Conservation (phyloP, 2,888 invertebrate genomes). For the Cremastinae sp. region DNA sequence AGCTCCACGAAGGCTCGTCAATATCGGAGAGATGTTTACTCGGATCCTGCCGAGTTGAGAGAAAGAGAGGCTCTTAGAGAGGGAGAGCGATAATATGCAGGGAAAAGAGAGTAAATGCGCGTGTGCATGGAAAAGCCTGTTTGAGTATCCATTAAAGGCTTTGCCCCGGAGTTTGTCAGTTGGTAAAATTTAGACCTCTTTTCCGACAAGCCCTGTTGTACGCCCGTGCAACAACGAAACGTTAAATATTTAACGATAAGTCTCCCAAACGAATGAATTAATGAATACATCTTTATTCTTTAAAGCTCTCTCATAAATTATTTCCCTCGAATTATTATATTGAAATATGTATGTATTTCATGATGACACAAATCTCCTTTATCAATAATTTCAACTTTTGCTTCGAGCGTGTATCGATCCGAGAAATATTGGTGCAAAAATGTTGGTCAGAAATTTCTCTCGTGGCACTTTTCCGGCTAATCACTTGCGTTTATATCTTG, state of each 20-base stretch:
- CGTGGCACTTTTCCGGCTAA: slow-evolving; percentile 18
- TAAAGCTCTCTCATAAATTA: no score
- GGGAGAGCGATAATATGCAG: slow-evolving; percentile 5
- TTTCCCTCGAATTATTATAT: no score
- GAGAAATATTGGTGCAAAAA: slow-evolving; percentile 9
- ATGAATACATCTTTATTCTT: no score
- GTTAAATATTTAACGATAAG: no score
- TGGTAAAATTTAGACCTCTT: slow-evolving; percentile 69
- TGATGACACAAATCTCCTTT: neutral
- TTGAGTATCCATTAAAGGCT: slow-evolving; percentile 76
- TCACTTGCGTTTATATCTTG: slow-evolving; percentile 38
- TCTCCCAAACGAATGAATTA: no score
- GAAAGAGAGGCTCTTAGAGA: slow-evolving; percentile 13
- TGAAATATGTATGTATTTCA: no score
- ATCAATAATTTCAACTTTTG: slow-evolving; percentile 15
- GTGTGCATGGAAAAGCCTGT: slow-evolving; percentile 65
- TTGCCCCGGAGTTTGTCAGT: slow-evolving; percentile 71
- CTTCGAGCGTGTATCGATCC: slow-evolving; percentile 22
- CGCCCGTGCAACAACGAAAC: neutral
- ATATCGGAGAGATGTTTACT: slow-evolving; percentile 13
- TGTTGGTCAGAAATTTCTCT: slow-evolving; percentile 35
- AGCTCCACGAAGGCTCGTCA: slow-evolving; percentile 62
- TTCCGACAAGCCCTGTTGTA: slow-evolving; percentile 33
- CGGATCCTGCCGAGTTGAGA: neutral
- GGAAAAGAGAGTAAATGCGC: slow-evolving; percentile 55